Conservation (phyloP, 1,140 invertebrate species). For the Idris sp. region DNA sequence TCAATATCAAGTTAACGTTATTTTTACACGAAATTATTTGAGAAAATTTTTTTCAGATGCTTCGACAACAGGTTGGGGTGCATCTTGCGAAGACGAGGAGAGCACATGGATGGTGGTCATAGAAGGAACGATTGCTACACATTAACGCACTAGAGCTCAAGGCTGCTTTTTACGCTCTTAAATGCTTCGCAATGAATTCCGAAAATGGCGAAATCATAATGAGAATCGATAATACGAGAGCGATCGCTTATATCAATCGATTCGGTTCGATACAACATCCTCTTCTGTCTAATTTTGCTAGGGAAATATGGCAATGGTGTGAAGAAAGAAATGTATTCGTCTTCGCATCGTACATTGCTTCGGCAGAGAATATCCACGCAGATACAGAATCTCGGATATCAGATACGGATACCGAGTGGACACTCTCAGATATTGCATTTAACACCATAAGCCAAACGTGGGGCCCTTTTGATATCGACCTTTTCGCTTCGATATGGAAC, state of each 20-base stretch:
- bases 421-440: background rate
- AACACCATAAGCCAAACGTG: constrained; percentile 16
- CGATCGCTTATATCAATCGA: constrained; percentile 57
- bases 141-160: background rate
- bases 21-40: background rate
- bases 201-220: background rate
- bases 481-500: constrained; percentile 37
- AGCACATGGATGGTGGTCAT: constrained; percentile 3
- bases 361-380: constrained; percentile 56
- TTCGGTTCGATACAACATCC: constrained; percentile 57
- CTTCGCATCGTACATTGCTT: constrained; percentile 69
- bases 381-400: background rate
- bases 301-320: constrained; percentile 8
- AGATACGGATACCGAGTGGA: constrained; percentile 38
- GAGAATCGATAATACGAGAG: constrained; percentile 57
- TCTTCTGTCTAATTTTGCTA: background rate
- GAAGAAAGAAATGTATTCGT: constrained; percentile 57
- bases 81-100: background rate
- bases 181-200: background rate
- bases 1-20: constrained; percentile 2
- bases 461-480: constrained; percentile 39
- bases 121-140: background rate
- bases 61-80: background rate
- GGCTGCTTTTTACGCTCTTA: background rate
- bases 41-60: background rate